Conservation (phyloP, 2,888 invertebrate species). For the Drosophila leonis region DNA sequence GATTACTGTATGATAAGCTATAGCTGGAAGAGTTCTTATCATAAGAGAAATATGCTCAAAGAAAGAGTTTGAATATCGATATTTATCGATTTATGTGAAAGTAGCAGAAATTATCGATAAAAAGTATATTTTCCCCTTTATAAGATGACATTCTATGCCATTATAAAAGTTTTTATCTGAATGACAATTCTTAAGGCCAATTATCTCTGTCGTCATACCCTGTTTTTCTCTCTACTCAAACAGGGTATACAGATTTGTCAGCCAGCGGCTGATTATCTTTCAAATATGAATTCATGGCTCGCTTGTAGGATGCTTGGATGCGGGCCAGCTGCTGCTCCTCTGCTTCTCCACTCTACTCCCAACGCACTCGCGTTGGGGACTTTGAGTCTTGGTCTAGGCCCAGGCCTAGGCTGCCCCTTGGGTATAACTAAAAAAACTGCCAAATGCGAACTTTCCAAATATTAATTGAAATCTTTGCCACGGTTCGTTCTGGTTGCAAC, state of each 20-base stretch:
- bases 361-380: slow-evolving; percentile 1
- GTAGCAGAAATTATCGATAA: neutral
- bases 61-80: neutral
- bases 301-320: slow-evolving; percentile 25
- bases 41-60: neutral
- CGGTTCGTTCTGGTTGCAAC: slow-evolving; percentile 49
- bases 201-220: neutral
- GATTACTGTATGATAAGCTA: neutral
- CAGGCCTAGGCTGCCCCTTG: slow-evolving; percentile 6
- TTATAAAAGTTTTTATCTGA: neutral
- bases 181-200: neutral
- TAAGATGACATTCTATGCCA: neutral
- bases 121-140: neutral
- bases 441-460: slow-evolving; percentile 48
- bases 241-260: slow-evolving; percentile 52
- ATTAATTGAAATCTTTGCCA: slow-evolving; percentile 43
- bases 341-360: neutral
- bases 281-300: slow-evolving; percentile 14
- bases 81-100: neutral
- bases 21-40: neutral
- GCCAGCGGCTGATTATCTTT: slow-evolving; percentile 23
- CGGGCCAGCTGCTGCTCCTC: slow-evolving; percentile 7
- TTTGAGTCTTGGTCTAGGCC: slow-evolving; percentile 4
- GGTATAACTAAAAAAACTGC: slow-evolving; percentile 20
- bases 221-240: neutral